Evolutionary conservation across 2,113 vertebrate species (phyloP).

Genomic region (Clupea harengus): DNA sequence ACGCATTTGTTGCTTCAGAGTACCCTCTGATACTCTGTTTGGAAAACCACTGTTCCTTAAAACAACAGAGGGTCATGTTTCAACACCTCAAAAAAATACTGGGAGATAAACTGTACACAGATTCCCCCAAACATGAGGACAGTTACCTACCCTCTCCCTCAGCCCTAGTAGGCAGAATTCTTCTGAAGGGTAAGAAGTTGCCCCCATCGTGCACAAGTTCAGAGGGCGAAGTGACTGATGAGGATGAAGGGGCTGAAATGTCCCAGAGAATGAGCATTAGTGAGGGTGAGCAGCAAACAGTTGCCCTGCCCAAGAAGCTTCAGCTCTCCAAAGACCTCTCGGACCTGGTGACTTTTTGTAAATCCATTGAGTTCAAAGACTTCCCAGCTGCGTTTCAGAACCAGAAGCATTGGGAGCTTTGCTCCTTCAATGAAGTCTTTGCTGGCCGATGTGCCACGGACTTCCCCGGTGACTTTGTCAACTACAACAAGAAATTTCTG

Average conservation of each 20-base stretch:
- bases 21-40: conserved; percentile 92
- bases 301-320: conserved; percentile 77
- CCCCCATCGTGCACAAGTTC: conserved; percentile 78
- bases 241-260: conserved; percentile 96
- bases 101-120: conserved; percentile 83
- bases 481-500: conserved; percentile 96
- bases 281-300: conserved; percentile 74
- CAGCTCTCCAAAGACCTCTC: conserved; percentile 95
- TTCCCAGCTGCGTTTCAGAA: conserved; percentile 89
- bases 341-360: conserved; percentile 91
- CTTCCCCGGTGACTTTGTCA: conserved; percentile 93
- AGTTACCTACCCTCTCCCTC: conserved; percentile 88
- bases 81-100: conserved; percentile 95
- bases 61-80: conserved; percentile 96
- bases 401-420: conserved; percentile 97
- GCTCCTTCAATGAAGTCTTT: conserved; percentile 95
- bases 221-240: conserved; percentile 94
- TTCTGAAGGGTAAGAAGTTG: conserved; percentile 93
- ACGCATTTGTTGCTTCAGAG: conserved; percentile 91
- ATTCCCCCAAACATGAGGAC: conserved; percentile 82
- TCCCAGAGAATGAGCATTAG: conserved; percentile 86
- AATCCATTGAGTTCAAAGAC: conserved; percentile 93
- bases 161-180: conserved; percentile 85
- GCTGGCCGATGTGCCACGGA: conserved; percentile 90
- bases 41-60: conserved; percentile 96